Evolutionary conservation across 1,140 invertebrate species (phyloP).

Genomic region (Portunus trituberculatus): DNA sequence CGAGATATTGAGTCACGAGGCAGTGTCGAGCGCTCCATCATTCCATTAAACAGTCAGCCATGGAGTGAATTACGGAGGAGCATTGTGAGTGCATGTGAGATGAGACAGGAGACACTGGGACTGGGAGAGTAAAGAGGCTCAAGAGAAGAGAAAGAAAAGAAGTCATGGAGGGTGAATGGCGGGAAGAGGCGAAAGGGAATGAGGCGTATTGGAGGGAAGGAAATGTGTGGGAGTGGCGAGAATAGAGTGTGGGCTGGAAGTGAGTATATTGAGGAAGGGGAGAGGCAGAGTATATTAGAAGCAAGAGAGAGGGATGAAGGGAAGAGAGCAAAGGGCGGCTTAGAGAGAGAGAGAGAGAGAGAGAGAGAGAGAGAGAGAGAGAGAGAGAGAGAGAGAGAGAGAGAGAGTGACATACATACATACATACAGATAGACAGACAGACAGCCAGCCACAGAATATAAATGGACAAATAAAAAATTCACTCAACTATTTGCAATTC

Average conservation of each 20-base stretch:
- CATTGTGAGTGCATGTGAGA: neutral
- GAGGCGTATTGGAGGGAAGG: neutral
- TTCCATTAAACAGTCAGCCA: neutral
- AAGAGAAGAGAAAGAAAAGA: neutral
- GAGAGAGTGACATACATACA: neutral
- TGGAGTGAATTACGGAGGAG: neutral
- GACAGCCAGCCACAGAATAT: too few species aligned
- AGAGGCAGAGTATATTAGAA: neutral
- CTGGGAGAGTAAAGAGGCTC: neutral
- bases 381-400: neutral
- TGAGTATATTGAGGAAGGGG: neutral
- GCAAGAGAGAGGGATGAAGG: too few species aligned
- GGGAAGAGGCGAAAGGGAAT: neutral
- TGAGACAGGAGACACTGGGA: neutral
- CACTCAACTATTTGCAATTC: too few species aligned
- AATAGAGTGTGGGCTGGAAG: neutral
- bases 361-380: neutral
- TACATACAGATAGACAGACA: too few species aligned
- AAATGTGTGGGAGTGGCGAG: neutral
- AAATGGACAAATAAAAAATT: too few species aligned
- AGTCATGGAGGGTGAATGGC: neutral
- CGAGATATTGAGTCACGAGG: too few species aligned
- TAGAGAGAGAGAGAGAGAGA: too few species aligned
- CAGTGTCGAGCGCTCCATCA: neutral
- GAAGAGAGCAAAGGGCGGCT: too few species aligned